Percentiles rank a stretch among this genome's conserved stretches.
These are phyloP conservation scores for Vidua chalybeata DNA, from an alignment of 2,113 vertebrate species.

Conservation along the genomic window DNA sequence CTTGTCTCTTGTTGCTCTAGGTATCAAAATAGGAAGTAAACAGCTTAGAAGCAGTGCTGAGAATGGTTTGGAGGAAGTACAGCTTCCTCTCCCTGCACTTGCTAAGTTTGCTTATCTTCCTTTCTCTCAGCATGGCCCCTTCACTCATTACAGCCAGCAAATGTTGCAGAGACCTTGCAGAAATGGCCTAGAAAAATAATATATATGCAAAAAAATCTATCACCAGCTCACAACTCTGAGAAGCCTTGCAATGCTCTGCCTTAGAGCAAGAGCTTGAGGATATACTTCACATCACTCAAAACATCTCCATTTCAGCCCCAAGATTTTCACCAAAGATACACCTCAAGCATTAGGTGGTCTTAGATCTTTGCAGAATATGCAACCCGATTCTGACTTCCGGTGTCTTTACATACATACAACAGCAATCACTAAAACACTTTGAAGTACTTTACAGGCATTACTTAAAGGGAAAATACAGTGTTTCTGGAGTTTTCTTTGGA, in stretches of 20 bases:
- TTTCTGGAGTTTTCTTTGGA: background rate
- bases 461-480: background rate
- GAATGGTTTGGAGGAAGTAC: constrained; percentile 75
- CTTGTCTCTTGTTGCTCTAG: constrained; percentile 74
- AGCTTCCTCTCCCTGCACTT: constrained; percentile 74
- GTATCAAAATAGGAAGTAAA: constrained; percentile 84
- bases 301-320: background rate
- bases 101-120: constrained; percentile 64
- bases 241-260: background rate
- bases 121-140: constrained; percentile 43
- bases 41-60: constrained; percentile 78
- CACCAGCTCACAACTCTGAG: background rate
- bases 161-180: background rate
- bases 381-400: background rate
- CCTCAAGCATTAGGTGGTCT: background rate
- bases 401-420: fast-evolving
- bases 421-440: background rate
- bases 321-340: background rate
- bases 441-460: background rate
- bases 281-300: background rate
- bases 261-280: background rate
- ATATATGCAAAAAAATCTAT: background rate
- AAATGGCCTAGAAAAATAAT: background rate
- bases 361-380: background rate
- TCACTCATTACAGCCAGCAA: background rate